Evolutionary conservation across 2,113 vertebrate genomes (phyloP).

Genomic region (Colius striatus): DNA sequence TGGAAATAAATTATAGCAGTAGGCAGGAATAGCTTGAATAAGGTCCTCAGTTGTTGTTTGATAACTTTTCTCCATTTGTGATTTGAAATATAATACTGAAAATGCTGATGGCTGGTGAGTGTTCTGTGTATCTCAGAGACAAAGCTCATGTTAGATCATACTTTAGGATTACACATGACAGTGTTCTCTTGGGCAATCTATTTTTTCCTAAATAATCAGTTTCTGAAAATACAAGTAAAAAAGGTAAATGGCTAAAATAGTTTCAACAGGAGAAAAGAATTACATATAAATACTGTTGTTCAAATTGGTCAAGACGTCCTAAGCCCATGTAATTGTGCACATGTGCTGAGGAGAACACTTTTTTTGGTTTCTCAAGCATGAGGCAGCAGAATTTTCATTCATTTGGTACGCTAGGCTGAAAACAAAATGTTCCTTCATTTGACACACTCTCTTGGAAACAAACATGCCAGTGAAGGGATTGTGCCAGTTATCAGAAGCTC

Average conservation of each 20-base stretch:
- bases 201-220: background rate
- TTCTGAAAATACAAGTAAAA: conserved; percentile 5
- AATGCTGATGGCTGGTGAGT: background rate
- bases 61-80: background rate
- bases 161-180: background rate
- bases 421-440: conserved; percentile 57
- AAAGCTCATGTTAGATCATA: background rate
- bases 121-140: background rate
- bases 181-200: background rate
- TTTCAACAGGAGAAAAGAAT: background rate
- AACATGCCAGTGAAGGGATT: conserved; percentile 53
- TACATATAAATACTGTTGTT: background rate
- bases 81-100: background rate
- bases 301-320: background rate
- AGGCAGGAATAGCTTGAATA: background rate
- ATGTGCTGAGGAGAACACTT: background rate
- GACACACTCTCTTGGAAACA: conserved; percentile 62
- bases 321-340: background rate
- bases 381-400: conserved; percentile 70
- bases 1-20: background rate
- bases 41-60: background rate
- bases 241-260: background rate
- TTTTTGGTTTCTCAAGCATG: conserved; percentile 56
- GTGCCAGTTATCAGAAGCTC: conserved; percentile 59
- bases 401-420: conserved; percentile 52